Percentiles rank a stretch among this genome's conserved stretches.
Evolutionary conservation across 2,113 vertebrate species (phyloP).

Genomic region (Xenotilapia caudafasciata): DNA sequence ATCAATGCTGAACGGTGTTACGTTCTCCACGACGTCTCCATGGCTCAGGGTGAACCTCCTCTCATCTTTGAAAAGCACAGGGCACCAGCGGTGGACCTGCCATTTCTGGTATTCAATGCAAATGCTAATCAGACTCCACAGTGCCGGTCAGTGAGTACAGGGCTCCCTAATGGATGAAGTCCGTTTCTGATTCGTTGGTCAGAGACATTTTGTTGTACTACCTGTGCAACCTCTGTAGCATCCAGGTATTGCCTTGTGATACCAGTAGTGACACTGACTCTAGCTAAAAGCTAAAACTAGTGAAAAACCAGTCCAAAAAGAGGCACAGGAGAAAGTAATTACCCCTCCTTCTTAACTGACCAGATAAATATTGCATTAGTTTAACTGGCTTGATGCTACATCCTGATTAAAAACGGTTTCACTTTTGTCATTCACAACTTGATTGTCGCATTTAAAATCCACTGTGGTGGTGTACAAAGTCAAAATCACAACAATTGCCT

Average conservation of each 20-base stretch:
- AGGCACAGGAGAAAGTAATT: neutral
- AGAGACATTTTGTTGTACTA: neutral
- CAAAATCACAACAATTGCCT: neutral
- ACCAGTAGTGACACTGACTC: neutral
- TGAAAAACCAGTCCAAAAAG: neutral
- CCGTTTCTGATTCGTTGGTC: neutral
- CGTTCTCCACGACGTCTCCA: neutral
- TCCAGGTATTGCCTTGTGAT: neutral
- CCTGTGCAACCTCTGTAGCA: neutral
- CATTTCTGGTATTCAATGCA: neutral
- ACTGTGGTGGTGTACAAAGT: neutral
- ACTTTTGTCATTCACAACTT: neutral
- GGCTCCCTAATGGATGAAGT: neutral
- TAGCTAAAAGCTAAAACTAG: neutral
- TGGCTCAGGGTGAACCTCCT: neutral
- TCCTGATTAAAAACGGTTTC: neutral
- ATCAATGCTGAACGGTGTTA: neutral
- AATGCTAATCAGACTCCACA: neutral
- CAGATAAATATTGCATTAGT: neutral
- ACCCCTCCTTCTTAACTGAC: neutral
- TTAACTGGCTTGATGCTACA: neutral
- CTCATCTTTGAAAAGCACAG: neutral
- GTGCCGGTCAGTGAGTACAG: neutral
- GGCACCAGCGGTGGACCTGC: neutral
- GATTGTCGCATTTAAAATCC: neutral